phyloP scores from a whole-genome alignment of 2,888 invertebrate genomes.

The Synanthedon vespiformis region DNA sequence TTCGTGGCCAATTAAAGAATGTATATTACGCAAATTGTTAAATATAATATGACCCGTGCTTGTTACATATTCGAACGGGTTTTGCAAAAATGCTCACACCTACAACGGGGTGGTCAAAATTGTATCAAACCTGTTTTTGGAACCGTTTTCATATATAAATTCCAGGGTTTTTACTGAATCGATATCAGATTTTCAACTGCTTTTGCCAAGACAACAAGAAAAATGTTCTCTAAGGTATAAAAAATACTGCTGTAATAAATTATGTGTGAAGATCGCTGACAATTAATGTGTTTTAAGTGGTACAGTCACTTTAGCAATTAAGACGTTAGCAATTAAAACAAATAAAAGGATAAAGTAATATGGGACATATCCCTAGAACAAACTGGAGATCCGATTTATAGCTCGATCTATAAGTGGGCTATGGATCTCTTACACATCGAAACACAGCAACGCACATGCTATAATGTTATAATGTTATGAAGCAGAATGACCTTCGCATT shows the following conservation, averaged over 20 bases:
- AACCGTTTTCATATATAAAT: slow-evolving; percentile 34
- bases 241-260: background rate
- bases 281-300: too few relatives aligned
- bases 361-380: too few relatives aligned
- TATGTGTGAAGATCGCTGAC: too few relatives aligned
- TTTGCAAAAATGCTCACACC: slow-evolving; percentile 22
- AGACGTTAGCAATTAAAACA: too few relatives aligned
- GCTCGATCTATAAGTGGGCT: too few relatives aligned
- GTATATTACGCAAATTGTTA: background rate
- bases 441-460: too few relatives aligned
- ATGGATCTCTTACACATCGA: too few relatives aligned
- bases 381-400: too few relatives aligned
- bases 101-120: slow-evolving; percentile 11
- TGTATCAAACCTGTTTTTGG: slow-evolving; percentile 27
- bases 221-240: slow-evolving; percentile 15
- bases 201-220: slow-evolving; percentile 22
- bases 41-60: slow-evolving; percentile 5
- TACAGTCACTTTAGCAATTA: too few relatives aligned
- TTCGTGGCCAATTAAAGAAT: background rate
- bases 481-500: too few relatives aligned
- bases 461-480: too few relatives aligned
- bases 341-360: too few relatives aligned
- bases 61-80: slow-evolving; percentile 21
- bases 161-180: slow-evolving; percentile 16
- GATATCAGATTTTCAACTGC: slow-evolving; percentile 24